Conservation (phyloP, 2,113 vertebrate genomes). For the Aldabrachelys gigantea region DNA sequence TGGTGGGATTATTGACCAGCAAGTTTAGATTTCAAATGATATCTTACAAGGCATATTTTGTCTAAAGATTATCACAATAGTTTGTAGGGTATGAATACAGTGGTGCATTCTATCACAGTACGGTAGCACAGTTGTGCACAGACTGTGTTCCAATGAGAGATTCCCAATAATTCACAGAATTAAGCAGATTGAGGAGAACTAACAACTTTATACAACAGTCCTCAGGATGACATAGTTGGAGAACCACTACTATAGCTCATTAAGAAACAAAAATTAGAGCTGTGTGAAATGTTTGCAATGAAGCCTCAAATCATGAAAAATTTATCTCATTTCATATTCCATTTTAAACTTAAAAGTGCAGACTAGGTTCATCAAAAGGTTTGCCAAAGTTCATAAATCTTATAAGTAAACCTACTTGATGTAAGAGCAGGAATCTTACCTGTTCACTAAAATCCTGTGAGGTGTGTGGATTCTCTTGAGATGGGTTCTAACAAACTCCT, state of each 20-base stretch:
- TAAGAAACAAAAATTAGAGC: not conserved
- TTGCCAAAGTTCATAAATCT: not conserved
- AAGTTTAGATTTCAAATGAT: not conserved
- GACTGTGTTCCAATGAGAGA: not conserved
- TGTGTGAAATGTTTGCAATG: not conserved
- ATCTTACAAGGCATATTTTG: not conserved
- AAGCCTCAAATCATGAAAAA: not conserved
- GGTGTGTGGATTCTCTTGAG: not conserved
- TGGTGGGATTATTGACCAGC: not conserved
- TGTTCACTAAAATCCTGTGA: not conserved
- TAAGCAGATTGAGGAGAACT: not conserved
- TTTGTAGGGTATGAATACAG: not conserved
- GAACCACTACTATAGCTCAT: rapidly evolving
- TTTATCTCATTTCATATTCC: not conserved
- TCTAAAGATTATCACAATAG: not conserved
- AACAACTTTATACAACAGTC: not conserved
- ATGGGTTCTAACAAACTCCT: too few species aligned
- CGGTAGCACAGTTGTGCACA: rapidly evolving
- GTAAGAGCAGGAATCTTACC: not conserved
- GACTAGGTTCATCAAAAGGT: not conserved
- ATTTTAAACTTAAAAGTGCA: not conserved
- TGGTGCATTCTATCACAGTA: not conserved
- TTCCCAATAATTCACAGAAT: not conserved
- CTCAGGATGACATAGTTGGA: not conserved
- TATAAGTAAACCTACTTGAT: not conserved